A percentile compares a stretch with the other conserved stretches of the same genome.
Evolutionary conservation across 2,888 invertebrate genomes (phyloP).

Genomic region (Pachymerium ferrugineum): DNA sequence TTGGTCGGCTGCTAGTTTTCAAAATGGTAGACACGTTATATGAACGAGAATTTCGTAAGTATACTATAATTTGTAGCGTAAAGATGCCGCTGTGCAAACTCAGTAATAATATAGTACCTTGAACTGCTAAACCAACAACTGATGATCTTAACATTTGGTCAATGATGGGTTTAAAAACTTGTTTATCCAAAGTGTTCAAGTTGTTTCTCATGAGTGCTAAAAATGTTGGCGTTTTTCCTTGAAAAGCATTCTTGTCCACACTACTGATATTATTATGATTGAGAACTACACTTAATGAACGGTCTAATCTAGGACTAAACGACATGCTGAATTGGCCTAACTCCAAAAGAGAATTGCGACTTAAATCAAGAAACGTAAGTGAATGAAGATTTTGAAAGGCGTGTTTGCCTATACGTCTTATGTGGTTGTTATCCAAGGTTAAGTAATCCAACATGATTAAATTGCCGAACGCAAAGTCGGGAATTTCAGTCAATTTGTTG

Average conservation of each 20-base stretch:
- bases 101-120: conserved; percentile 27
- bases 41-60: too few relatives aligned
- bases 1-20: too few relatives aligned
- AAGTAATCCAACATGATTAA: conserved; percentile 25
- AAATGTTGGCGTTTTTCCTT: conserved; percentile 12
- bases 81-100: too few relatives aligned
- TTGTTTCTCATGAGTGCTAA: conserved; percentile 23
- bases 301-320: not conserved
- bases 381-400: conserved; percentile 1
- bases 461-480: conserved; percentile 27
- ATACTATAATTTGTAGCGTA: too few relatives aligned
- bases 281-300: conserved; percentile 1
- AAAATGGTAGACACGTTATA: too few relatives aligned
- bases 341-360: not conserved
- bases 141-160: not conserved
- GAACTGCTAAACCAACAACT: conserved; percentile 21
- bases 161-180: not conserved
- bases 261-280: conserved; percentile 20
- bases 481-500: conserved; percentile 12
- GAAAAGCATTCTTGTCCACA: not conserved
- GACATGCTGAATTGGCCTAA: not conserved
- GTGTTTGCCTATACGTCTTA: not conserved
- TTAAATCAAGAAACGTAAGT: conserved; percentile 28
- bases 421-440: conserved; percentile 16
- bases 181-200: not conserved